Conservation (phyloP, 2,888 invertebrate genomes). For the Drymonia ruficornis region DNA sequence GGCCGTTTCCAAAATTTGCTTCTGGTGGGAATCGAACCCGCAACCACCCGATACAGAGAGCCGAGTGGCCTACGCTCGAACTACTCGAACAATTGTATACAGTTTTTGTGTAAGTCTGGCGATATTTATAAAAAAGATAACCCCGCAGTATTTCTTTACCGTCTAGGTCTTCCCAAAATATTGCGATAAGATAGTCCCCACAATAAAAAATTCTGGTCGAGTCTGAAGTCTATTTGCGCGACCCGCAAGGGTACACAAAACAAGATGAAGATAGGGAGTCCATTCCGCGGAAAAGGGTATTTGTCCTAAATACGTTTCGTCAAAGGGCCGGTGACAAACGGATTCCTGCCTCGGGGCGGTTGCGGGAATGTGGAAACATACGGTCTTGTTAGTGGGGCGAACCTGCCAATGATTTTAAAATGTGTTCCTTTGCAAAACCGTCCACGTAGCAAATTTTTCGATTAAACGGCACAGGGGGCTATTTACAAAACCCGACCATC, state of each 20-base stretch:
- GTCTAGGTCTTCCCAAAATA: constrained; percentile 9
- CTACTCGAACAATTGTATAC: no score
- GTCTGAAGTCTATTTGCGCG: constrained; percentile 51
- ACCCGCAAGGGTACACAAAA: constrained; percentile 56
- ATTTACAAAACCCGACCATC: no score
- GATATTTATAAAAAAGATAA: no score
- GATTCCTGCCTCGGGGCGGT: constrained; percentile 64
- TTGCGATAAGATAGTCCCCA: constrained; percentile 24
- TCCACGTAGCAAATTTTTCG: no score
- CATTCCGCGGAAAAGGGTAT: constrained; percentile 60
- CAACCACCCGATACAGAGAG: no score
- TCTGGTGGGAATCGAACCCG: no score
- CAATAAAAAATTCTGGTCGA: constrained; percentile 29
- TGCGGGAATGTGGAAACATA: constrained; percentile 33
- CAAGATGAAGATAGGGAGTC: constrained; percentile 63
- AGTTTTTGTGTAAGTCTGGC: no score
- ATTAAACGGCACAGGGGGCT: no score
- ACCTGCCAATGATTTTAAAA: neutral
- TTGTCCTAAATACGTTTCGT: constrained; percentile 72
- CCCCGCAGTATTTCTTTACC: neutral
- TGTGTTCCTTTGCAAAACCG: no score
- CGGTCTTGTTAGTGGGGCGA: constrained; percentile 17
- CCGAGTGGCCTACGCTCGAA: no score
- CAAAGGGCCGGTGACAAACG: constrained; percentile 71
- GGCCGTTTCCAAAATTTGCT: no score